Evolutionary conservation across 2,888 invertebrate genomes (phyloP), one percentile per base, ranked within the genome.

Genomic region (Adelognathus sp.): DNA sequence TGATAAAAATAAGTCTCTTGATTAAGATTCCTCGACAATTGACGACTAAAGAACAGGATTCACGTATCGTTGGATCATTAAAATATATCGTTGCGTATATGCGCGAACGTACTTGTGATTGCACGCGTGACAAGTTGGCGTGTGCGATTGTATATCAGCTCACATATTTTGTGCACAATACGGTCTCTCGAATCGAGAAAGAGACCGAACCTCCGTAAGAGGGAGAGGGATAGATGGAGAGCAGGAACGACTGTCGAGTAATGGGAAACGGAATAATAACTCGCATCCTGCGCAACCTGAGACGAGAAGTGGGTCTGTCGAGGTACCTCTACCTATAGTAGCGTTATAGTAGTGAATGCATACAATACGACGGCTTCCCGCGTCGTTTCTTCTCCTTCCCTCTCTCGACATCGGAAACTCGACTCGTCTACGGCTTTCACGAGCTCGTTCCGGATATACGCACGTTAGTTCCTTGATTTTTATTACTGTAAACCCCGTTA

Each of bases 211-310:
- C n/a, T n/a, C n/a, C 1, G 61, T 14, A 21, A 50, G 50, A 9
- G 14, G 5, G 3, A 14, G 14, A 27, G 11, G 29, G 44, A 54
- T n/a, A 21, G 63, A 77, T 31, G 27, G 46, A 29, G 54, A 73
- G 61, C 76, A 77, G 73, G 72, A 70, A 60, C 60, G 58, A 74
- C 41, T 60, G 60, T 9, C 74, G 74, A 67, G 76, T 83, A 85
- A 85, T 85, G 83, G 86, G 82, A 83, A 82, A 84, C 83, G 85
- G 82, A 76, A 84, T 85, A 84, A 84, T 83, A 76, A 74, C 79
- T 82, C 76, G 77, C 82, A 85, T 84, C 83, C 83, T 77, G 76
- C 63, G 63, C 66, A 74, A 74, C 66, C 74, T 67, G 66, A 74
- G 73, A 66, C 66, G 33, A 44, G 56, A 56, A 64, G 64, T 66